Percentiles rank a stretch among this genome's conserved stretches.
Evolutionary conservation across 2,888 invertebrate species (phyloP).

Genomic region (Euphydryas editha): DNA sequence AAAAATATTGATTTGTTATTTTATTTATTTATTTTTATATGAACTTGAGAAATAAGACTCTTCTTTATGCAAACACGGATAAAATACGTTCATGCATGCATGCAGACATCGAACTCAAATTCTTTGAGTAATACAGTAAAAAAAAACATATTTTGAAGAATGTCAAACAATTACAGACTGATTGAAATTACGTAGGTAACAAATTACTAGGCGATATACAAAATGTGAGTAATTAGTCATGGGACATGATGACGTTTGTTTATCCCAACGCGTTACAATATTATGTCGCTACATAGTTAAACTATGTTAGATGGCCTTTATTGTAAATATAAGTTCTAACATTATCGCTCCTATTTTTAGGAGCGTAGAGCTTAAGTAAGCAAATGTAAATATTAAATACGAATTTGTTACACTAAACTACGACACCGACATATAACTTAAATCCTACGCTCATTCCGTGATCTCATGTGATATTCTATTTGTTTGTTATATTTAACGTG

Average conservation of each 20-base stretch:
- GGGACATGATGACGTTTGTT: slow-evolving; percentile 18
- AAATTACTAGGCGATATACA: slow-evolving; percentile 8
- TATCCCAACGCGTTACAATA: slow-evolving; percentile 26
- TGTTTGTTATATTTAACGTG: slow-evolving; percentile 20
- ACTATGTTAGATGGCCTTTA: slow-evolving; percentile 20
- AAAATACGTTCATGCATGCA: too few relatives aligned
- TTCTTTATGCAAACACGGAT: too few relatives aligned
- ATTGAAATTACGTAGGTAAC: slow-evolving; percentile 1
- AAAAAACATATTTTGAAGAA: neutral
- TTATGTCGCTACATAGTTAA: slow-evolving; percentile 28
- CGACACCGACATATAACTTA: slow-evolving; percentile 14
- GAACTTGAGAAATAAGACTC: too few relatives aligned
- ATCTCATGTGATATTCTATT: slow-evolving; percentile 13
- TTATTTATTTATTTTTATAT: too few relatives aligned
- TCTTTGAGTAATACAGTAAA: neutral
- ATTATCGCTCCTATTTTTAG: slow-evolving; percentile 4
- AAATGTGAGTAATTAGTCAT: slow-evolving; percentile 28
- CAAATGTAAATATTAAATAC: slow-evolving; percentile 2
- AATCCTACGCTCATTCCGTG: slow-evolving; percentile 17
- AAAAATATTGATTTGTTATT: too few relatives aligned
- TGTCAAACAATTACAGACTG: neutral
- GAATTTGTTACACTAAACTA: slow-evolving; percentile 25
- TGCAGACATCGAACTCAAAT: neutral
- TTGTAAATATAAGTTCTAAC: neutral
- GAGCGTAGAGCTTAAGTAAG: neutral